These are phyloP conservation scores for Diabrotica balteata DNA, from an alignment of 2,888 invertebrate genomes.

Conservation along the genomic window DNA sequence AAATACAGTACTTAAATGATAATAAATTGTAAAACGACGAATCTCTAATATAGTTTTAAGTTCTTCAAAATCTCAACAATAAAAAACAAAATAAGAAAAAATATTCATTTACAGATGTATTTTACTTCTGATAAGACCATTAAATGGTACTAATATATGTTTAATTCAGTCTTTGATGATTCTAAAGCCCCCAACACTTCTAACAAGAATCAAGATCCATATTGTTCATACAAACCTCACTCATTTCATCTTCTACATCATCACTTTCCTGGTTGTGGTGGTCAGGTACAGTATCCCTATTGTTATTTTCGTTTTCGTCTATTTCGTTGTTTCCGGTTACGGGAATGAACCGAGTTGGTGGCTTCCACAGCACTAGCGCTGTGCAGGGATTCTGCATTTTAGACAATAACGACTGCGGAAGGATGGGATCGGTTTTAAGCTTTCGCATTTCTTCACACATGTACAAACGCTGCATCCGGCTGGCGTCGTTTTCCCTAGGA, in stretches of 20 bases:
- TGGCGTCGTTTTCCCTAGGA: slow-evolving; percentile 49
- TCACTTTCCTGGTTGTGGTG: slow-evolving; percentile 47
- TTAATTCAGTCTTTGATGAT: slow-evolving; percentile 31
- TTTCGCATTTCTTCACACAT: slow-evolving; percentile 77
- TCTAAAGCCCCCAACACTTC: slow-evolving; percentile 10
- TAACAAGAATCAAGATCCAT: slow-evolving; percentile 49
- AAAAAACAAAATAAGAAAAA: too few relatives aligned
- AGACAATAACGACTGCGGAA: slow-evolving; percentile 71
- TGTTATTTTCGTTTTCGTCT: slow-evolving; percentile 51
- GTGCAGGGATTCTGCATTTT: slow-evolving; percentile 75
- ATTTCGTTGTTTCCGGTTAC: slow-evolving; percentile 51
- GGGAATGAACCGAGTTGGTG: slow-evolving; percentile 59
- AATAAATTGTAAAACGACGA: too few relatives aligned
- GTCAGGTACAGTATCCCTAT: slow-evolving; percentile 60
- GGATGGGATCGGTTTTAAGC: slow-evolving; percentile 69
- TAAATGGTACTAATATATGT: slow-evolving; percentile 16
- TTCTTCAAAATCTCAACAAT: too few relatives aligned
- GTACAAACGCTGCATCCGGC: slow-evolving; percentile 59
- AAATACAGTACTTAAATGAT: too few relatives aligned
- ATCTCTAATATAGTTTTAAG: too few relatives aligned
- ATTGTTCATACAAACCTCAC: slow-evolving; percentile 31
- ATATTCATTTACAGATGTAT: neutral
- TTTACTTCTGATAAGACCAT: neutral
- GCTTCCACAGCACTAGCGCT: slow-evolving; percentile 83
- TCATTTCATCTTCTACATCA: slow-evolving; percentile 30